Evolutionary conservation across 2,797 vertebrate species (phyloP).

Genomic region (Amazona ochrocephala): DNA sequence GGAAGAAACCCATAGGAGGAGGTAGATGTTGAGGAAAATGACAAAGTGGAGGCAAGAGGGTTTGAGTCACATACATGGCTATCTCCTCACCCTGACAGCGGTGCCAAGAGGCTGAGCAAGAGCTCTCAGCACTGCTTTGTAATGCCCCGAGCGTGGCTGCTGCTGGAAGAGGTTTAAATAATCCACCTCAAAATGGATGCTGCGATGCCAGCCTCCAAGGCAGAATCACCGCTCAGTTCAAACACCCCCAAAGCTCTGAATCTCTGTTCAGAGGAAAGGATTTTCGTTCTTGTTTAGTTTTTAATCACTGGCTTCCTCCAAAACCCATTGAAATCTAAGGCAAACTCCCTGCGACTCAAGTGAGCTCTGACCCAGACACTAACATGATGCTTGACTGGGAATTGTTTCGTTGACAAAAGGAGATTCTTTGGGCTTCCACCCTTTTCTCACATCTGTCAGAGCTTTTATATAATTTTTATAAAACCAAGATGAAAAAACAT

Average conservation of each 20-base stretch:
- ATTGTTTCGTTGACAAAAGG: not conserved
- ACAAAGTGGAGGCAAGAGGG: not conserved
- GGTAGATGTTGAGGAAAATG: not conserved
- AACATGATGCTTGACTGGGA: not conserved
- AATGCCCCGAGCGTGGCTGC: rapidly evolving
- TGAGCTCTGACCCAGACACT: not conserved
- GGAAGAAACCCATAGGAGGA: not conserved
- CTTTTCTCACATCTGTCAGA: not conserved
- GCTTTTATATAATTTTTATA: not conserved
- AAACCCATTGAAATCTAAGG: not conserved
- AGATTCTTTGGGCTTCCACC: not conserved
- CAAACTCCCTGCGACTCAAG: not conserved
- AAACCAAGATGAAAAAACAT: not conserved
- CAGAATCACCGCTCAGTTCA: not conserved
- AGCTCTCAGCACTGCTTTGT: not conserved
- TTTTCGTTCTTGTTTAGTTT: not conserved
- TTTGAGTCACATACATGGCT: not conserved
- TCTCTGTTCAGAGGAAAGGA: not conserved
- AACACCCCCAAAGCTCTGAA: not conserved
- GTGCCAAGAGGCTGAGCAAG: not conserved
- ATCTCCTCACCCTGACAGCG: not conserved
- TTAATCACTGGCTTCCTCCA: not conserved
- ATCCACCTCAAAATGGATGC: not conserved
- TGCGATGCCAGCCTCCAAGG: not conserved
- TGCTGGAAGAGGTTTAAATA: not conserved